These are phyloP conservation scores for Venusia cambrica DNA, from an alignment of 2,888 invertebrate species.

Conservation along the genomic window DNA sequence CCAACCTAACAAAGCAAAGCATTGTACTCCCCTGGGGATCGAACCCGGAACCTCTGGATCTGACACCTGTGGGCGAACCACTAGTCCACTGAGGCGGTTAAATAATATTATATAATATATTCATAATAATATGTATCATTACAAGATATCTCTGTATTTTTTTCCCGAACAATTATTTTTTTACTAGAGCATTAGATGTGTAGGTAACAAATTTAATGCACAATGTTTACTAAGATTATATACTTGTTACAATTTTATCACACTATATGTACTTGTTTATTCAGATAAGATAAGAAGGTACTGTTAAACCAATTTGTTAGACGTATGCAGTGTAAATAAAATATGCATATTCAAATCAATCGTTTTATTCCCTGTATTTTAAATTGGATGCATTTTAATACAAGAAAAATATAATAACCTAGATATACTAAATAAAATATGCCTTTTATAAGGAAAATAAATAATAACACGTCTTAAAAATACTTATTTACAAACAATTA, in stretches of 20 bases:
- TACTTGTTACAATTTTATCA: constrained; percentile 7
- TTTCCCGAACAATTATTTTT: constrained; percentile 5
- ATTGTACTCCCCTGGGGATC: too few relatives aligned
- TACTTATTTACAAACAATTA: too few relatives aligned
- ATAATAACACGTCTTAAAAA: too few relatives aligned
- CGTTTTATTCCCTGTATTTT: constrained; percentile 44
- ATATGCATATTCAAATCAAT: constrained; percentile 35
- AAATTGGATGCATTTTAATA: constrained; percentile 20
- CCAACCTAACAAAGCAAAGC: too few relatives aligned
- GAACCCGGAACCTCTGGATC: too few relatives aligned
- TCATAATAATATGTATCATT: too few relatives aligned
- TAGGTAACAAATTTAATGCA: constrained; percentile 4
- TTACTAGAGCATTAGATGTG: constrained; percentile 14
- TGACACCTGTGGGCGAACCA: too few relatives aligned
- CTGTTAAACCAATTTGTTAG: constrained; percentile 36
- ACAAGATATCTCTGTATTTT: background rate
- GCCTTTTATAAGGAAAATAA: constrained; percentile 3
- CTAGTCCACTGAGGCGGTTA: too few relatives aligned
- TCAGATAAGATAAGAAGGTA: constrained; percentile 11
- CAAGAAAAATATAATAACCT: constrained; percentile 10
- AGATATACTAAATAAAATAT: constrained; percentile 2
- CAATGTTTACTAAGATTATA: constrained; percentile 10
- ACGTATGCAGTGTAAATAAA: constrained; percentile 70
- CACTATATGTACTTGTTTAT: constrained; percentile 1
- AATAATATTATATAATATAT: too few relatives aligned